These are phyloP conservation scores for Orthonyx spaldingii DNA, from an alignment of 2,113 vertebrate species.

Conservation along the genomic window DNA sequence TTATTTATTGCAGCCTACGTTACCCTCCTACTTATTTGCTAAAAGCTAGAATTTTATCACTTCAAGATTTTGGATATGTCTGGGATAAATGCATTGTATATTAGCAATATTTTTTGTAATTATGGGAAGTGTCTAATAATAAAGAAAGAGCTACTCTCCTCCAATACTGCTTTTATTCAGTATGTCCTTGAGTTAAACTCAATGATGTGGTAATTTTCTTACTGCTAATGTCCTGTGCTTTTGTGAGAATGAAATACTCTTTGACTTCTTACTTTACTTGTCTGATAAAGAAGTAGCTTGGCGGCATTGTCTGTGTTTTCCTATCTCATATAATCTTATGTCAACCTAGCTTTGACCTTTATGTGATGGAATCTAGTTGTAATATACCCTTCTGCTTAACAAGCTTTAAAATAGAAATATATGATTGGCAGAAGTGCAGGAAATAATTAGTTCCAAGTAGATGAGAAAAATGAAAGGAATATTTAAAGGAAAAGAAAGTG, in stretches of 20 bases:
- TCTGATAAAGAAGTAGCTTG: background rate
- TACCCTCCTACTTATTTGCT: background rate
- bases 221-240: background rate
- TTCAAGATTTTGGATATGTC: background rate
- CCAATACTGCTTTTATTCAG: background rate
- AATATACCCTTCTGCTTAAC: conserved; percentile 10
- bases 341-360: conserved; percentile 40
- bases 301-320: background rate
- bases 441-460: conserved; percentile 29
- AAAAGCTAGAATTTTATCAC: background rate
- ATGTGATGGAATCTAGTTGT: background rate
- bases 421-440: conserved; percentile 27
- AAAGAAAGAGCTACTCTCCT: background rate
- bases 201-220: background rate
- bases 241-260: background rate
- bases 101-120: background rate
- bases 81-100: background rate
- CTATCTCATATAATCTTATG: background rate
- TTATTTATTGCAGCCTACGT: background rate
- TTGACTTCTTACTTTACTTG: background rate
- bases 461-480: background rate
- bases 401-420: conserved; percentile 35
- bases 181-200: background rate
- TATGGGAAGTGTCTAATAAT: background rate
- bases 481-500: conserved; percentile 10